phyloP scores from a whole-genome alignment of 2,797 vertebrate genomes.

The Eutrigla gurnardus region DNA sequence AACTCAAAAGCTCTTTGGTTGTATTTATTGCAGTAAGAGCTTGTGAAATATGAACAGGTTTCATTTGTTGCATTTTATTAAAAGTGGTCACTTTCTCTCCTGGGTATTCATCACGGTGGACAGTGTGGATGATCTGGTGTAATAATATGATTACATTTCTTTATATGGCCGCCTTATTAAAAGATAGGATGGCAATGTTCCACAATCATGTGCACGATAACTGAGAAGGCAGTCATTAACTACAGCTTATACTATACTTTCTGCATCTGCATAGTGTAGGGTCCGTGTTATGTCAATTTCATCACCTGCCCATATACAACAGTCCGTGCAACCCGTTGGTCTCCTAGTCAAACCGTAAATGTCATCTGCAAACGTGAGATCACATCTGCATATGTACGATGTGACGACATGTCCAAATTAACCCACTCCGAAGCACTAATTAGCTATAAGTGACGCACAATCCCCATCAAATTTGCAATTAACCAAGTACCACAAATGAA shows the following conservation, averaged over 20 bases:
- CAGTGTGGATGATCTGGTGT: too few relatives aligned
- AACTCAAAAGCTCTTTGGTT: neutral
- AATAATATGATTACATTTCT: too few relatives aligned
- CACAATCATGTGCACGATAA: neutral
- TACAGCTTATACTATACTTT: neutral
- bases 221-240: neutral
- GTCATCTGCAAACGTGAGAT: neutral
- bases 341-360: neutral
- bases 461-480: neutral
- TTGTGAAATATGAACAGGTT: too few relatives aligned
- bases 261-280: neutral
- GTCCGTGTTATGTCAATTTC: neutral
- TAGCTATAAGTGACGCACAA: neutral
- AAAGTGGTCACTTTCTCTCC: too few relatives aligned
- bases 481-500: neutral
- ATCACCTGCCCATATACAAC: too few relatives aligned
- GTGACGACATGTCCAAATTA: neutral
- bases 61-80: too few relatives aligned
- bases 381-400: neutral
- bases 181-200: too few relatives aligned
- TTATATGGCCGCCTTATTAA: too few relatives aligned
- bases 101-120: too few relatives aligned
- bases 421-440: neutral
- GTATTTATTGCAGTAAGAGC: too few relatives aligned
- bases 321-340: neutral